Base-by-base conservation (phyloP, 2,797 vertebrate species). In the Helostoma temminkii region DNA sequence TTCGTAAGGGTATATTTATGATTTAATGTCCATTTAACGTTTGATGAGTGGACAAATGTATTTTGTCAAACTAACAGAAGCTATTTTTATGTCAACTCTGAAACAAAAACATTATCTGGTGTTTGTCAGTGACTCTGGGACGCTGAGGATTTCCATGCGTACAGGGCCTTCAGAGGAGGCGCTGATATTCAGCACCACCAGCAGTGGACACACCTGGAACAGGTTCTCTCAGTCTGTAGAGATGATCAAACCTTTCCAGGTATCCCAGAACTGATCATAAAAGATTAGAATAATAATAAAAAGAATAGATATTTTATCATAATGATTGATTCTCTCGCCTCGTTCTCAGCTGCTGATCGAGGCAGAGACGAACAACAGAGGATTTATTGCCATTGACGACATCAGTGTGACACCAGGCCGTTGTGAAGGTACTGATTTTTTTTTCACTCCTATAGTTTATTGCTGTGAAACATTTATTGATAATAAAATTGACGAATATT, bases 321-420 rank as follows among this genome's bases (percentile, higher is more conserved):
- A n/a, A 57, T 71, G 55, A 58, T 43, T 56, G 49, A 39, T 28
- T 55, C 4, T 34, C 19, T 64, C 0, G 21, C 53, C 14, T n/a
- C 5, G 16, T 48, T 26, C 15, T 75, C 68, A 95, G 94, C 80
- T 95, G 76, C 42, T 92, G 74, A 86, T 95, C 0, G 83, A 93
- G 64, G 93, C 93, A 22, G 82, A 93, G 37, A 30, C 84, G 7
- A 80, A 43, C 56, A 72, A 53, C 37, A 58, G 36, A 50, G 93
- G 91, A 53, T 93, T 90, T 30, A 80, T 94, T 42, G 93, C 94
- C 52, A 62, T 95, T 39, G 94, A 95, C 80, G 93, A 94, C 73
- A 81, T 95, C 78, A 80, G 57, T 54, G 36, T 95, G 39, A 91
- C 73, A 39, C 70, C 90, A 39, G 92, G 92, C 16, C 49, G 47